These are phyloP conservation scores for Anguilla pacifica DNA, from an alignment of 2,797 vertebrate genomes.

Conservation along the genomic window DNA sequence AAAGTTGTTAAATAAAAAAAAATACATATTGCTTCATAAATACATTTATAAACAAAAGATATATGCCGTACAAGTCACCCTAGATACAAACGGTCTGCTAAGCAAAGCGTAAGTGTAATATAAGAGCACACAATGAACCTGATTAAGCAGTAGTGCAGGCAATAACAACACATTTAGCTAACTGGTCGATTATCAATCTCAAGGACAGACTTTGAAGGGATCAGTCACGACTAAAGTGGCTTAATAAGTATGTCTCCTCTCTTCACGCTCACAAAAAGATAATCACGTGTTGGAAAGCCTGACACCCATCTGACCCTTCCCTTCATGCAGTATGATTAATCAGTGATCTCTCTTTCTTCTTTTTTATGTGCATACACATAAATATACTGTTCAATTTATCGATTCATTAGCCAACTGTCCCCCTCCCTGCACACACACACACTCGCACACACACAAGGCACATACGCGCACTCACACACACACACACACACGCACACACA, in stretches of 20 bases:
- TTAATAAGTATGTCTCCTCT: not conserved
- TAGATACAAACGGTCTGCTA: not conserved
- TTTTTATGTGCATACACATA: not conserved
- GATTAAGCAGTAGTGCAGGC: not conserved
- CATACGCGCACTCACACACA: conserved; percentile 14
- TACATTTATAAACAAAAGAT: not conserved
- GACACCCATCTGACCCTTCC: not conserved
- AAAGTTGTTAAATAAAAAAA: not conserved
- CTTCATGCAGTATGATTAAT: not conserved
- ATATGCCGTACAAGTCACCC: too few species aligned
- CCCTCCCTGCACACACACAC: not conserved
- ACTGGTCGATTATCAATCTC: conserved; percentile 3
- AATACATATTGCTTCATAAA: not conserved
- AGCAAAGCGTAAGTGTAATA: not conserved
- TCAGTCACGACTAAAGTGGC: not conserved
- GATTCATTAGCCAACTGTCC: not conserved
- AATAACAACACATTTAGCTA: conserved; percentile 2
- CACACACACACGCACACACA: not conserved
- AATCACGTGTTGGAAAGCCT: not conserved
- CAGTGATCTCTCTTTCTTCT: not conserved
- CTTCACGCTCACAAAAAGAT: not conserved
- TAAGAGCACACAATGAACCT: not conserved
- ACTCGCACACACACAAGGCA: not conserved
- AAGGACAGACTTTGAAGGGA: conserved; percentile 3
- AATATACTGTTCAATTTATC: not conserved